These are phyloP conservation scores for Rotaria socialis DNA, from an alignment of 2,888 invertebrate species.

Conservation along the genomic window DNA sequence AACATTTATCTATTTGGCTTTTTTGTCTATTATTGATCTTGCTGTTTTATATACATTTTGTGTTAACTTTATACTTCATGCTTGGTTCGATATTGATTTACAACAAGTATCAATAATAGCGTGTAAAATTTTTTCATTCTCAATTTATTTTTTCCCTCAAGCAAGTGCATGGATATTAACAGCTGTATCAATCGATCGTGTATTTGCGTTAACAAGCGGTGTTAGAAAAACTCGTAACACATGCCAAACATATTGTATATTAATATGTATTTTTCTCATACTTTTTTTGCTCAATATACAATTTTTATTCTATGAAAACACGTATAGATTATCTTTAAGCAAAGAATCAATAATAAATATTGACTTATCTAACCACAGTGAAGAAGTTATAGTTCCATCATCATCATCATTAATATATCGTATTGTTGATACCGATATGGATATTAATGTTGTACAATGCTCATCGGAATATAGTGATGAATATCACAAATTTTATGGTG, in stretches of 20 bases:
- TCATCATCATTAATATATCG: neutral
- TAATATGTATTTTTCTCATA: slow-evolving; percentile 36
- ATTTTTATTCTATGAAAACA: slow-evolving; percentile 43
- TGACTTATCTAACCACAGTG: neutral
- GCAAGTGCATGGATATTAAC: slow-evolving; percentile 44
- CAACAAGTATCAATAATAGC: slow-evolving; percentile 25
- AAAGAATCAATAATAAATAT: neutral
- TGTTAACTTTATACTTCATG: slow-evolving; percentile 40
- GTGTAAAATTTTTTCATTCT: slow-evolving; percentile 46
- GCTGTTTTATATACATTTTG: slow-evolving; percentile 45
- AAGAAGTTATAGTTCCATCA: neutral
- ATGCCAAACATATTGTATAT: slow-evolving; percentile 34
- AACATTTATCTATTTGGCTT: slow-evolving; percentile 45
- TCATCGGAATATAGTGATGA: slow-evolving; percentile 22
- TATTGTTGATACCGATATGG: slow-evolving; percentile 4
- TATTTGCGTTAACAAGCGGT: slow-evolving; percentile 40
- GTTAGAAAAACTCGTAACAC: slow-evolving; percentile 43
- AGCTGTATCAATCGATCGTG: slow-evolving; percentile 44
- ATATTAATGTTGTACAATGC: slow-evolving; percentile 31
- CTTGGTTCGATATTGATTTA: slow-evolving; percentile 42
- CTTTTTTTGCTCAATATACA: slow-evolving; percentile 44
- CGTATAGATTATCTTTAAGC: neutral
- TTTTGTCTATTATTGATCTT: slow-evolving; percentile 43
- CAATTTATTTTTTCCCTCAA: slow-evolving; percentile 46
- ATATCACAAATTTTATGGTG: neutral